Conservation (phyloP, 2,113 vertebrate genomes). For the Ptyas mucosa region DNA sequence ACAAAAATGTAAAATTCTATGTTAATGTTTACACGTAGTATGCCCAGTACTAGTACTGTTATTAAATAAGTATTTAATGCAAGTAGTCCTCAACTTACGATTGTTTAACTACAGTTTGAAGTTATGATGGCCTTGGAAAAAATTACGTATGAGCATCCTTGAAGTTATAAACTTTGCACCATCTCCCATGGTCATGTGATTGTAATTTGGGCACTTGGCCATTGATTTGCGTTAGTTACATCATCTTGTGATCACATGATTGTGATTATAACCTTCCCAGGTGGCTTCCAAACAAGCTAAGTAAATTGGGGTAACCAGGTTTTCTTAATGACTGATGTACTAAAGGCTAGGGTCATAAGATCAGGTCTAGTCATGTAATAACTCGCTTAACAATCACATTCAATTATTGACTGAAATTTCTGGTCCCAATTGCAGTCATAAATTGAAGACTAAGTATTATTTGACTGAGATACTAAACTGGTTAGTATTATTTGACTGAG, state of each 20-base stretch:
- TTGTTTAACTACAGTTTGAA: not conserved
- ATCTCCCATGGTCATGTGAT: not conserved
- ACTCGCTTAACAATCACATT: not conserved
- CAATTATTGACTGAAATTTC: not conserved
- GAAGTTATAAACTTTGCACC: not conserved
- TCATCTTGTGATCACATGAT: not conserved
- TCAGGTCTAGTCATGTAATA: not conserved
- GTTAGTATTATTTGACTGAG: not conserved
- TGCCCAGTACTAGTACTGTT: not conserved
- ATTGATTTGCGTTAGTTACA: not conserved
- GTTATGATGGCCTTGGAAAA: not conserved
- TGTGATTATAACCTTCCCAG: not conserved
- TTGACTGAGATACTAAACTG: not conserved
- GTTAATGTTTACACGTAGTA: not conserved
- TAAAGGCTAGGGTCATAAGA: not conserved
- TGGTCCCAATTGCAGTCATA: not conserved
- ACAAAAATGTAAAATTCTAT: not conserved
- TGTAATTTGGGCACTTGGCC: not conserved
- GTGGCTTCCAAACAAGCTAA: not conserved
- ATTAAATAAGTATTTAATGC: not conserved
- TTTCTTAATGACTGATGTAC: not conserved
- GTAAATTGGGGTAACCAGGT: not conserved
- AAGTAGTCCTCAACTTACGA: not conserved
- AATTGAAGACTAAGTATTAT: not conserved
- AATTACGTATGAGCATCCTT: not conserved